Conservation (phyloP, 2,113 vertebrate species). For the Prionailurus viverrinus region DNA sequence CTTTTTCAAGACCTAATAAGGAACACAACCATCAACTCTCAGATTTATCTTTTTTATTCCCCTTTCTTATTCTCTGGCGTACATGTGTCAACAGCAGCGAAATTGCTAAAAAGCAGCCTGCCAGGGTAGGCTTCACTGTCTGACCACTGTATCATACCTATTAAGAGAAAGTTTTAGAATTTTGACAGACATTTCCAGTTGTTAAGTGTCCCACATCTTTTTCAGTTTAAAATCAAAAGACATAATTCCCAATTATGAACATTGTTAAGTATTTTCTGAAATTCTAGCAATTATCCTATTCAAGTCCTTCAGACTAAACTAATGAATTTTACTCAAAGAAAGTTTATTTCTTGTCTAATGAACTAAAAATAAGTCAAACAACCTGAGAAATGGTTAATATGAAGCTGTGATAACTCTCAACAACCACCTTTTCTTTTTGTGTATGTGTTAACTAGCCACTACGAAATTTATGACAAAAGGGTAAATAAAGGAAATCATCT, state of each 20-base stretch:
- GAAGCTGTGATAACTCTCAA: not conserved
- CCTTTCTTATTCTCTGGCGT: not conserved
- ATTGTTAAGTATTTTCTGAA: constrained; percentile 7
- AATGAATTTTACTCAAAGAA: not conserved
- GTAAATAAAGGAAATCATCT: constrained; percentile 40
- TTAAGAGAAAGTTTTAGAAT: not conserved
- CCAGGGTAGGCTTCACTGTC: not conserved
- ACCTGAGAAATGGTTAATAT: not conserved
- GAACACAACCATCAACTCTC: not conserved
- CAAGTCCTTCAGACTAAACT: not conserved
- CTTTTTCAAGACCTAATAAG: not conserved
- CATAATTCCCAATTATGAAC: not conserved
- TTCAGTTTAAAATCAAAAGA: not conserved
- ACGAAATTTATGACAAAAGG: not conserved
- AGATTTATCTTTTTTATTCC: not conserved
- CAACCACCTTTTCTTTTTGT: not conserved
- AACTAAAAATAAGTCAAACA: not conserved
- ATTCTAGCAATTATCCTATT: not conserved
- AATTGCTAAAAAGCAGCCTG: not conserved
- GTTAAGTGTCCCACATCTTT: not conserved
- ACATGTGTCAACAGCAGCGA: not conserved
- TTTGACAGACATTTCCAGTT: not conserved
- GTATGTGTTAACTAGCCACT: not conserved
- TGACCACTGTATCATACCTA: not conserved
- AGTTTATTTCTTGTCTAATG: not conserved